Conservation (phyloP, 2,888 invertebrate species). For the Uloborus plumipes region DNA sequence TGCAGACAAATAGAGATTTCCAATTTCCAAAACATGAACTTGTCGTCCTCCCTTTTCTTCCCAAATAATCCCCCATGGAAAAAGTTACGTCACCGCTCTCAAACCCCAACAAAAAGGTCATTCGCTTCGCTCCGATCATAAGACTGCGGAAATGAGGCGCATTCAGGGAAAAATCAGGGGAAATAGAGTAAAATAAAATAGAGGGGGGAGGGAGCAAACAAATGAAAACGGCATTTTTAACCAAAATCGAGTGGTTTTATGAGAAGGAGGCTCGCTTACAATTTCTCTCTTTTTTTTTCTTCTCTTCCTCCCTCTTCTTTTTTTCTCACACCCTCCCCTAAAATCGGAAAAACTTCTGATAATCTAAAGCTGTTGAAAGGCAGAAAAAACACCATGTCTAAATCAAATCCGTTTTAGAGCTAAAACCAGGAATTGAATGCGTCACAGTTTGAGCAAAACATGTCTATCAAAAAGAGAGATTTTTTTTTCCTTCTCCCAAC, state of each 20-base stretch:
- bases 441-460: constrained; percentile 55
- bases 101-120: constrained; percentile 51
- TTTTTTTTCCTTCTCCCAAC: not conserved
- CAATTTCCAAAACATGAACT: constrained; percentile 6
- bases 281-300: constrained; percentile 19
- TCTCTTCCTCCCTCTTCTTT: constrained; percentile 2
- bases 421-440: constrained; percentile 21
- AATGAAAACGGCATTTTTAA: constrained; percentile 51
- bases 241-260: constrained; percentile 52
- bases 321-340: constrained; percentile 6
- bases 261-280: constrained; percentile 46
- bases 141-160: constrained; percentile 32
- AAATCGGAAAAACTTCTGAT: constrained; percentile 19
- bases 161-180: constrained; percentile 26
- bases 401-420: constrained; percentile 58
- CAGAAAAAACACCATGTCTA: constrained; percentile 54
- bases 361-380: constrained; percentile 26
- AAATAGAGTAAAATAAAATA: constrained; percentile 30
- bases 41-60: not conserved
- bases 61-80: not conserved
- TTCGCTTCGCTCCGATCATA: constrained; percentile 41
- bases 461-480: constrained; percentile 34
- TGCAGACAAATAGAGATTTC: too few relatives aligned
- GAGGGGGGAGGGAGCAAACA: constrained; percentile 23
- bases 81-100: constrained; percentile 43